Evolutionary conservation across 1,140 invertebrate species (phyloP), one percentile per base, ranked within the genome.

Genomic region (Dendroctonus ponderosae): DNA sequence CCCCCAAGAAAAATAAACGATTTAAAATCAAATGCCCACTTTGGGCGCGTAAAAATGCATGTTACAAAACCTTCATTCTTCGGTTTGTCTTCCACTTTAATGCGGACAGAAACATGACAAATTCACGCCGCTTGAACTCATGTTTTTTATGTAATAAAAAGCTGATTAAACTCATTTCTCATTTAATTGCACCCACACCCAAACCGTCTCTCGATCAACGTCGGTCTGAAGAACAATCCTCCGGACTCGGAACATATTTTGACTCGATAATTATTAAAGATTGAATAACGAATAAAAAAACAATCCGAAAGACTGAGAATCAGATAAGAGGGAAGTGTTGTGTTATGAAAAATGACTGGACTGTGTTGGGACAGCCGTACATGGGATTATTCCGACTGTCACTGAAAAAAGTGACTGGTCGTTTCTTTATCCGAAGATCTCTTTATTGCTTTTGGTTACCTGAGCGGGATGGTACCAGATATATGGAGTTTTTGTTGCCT

Each of bases 341-440:
- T 44, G 48, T 52, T 62, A 62, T 62, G 60, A 62, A 62, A 62
- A 52, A 62, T 62, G 60, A 62, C 60, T 51, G 49, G 52, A 4
- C 51, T 12, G 38, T 62, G 60, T 40, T 41, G 49, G 49, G 49
- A 51, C 49, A 43, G 41, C 41, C 52, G 43, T 62, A 62, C 60
- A 48, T 52, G 60, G 60, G 60, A 62, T 53, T 62, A 53, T 62
- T 52, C 38, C 7, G 14, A 62, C 49, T 62, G 60, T 62, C 60
- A 62, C 60, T 62, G 39, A 52, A 52, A 52, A 52, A 62, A 52
- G n/a, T 53, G 60, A 42, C 60, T 39, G 59, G 44, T 41, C 37
- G 38, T 48, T 50, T 48, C 60, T 62, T 62, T 62, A 62, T 62
- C 60, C 41, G 26, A 42, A 51, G 51, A 62, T 62, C 60, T 50